phyloP scores from a whole-genome alignment of 2,113 vertebrate species.

The Agapornis roseicollis region DNA sequence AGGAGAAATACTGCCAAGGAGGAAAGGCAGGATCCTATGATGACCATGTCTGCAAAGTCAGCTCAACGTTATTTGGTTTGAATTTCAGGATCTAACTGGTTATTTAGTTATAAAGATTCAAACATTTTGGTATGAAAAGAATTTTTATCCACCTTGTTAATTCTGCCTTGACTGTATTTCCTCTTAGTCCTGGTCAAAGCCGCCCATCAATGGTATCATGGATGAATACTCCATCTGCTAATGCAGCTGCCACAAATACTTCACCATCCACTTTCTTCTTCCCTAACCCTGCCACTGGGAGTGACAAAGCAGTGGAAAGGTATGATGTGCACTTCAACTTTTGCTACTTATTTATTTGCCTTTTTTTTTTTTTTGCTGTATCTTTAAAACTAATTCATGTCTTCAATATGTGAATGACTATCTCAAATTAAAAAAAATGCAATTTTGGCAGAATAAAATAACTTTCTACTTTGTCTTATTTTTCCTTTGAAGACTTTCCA shows the following conservation, averaged over 20 bases:
- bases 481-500: background rate
- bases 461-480: background rate
- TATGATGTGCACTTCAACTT: background rate
- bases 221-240: constrained; percentile 69
- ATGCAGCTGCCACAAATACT: background rate
- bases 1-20: background rate
- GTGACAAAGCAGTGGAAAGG: constrained; percentile 70
- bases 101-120: background rate
- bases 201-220: constrained; percentile 75
- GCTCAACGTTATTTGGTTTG: background rate
- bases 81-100: background rate
- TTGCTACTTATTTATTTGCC: background rate
- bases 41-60: background rate
- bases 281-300: background rate
- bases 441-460: background rate
- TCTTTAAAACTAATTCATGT: background rate
- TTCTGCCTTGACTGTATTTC: background rate
- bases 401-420: background rate
- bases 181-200: constrained; percentile 60
- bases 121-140: background rate
- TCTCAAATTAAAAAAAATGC: background rate
- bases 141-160: background rate
- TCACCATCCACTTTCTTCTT: constrained; percentile 25
- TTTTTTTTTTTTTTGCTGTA: background rate
- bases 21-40: background rate